Evolutionary conservation across 1,140 invertebrate species (phyloP), one percentile per base, ranked within the genome.

Genomic region (Heliconius hewitsoni): DNA sequence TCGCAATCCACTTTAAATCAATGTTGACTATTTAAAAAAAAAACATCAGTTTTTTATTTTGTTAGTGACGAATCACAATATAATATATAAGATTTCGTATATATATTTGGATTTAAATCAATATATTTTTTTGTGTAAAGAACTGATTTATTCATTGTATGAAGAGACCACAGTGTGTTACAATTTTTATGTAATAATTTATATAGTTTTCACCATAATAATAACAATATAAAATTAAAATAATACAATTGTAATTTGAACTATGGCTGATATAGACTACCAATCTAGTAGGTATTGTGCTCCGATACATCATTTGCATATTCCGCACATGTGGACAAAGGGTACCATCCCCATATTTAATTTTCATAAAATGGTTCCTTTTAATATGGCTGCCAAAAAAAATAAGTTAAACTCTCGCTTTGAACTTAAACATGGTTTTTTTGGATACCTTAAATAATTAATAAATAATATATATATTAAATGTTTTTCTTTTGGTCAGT

Each of bases 301-400:
- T 86, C 87, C 90, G 86, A 93, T 94, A 93, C 90, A 83, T 88
- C 87, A 93, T 94, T 94, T 94, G 90, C 93, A 94, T 94, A 94
- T 89, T 85, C 90, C 85, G 88, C 92, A 94, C 93, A 93, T 94
- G 91, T 93, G 90, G 87, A 92, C 91, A 92, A 92, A 91, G 91
- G 89, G 86, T 85, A 93, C 87, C 84, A 86, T 81, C 86, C 86
- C 89, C 86, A 87, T 91, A 93, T 94, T 94, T 93, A 94, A 94
- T 94, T 94, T 94, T 93, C 91, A 93, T 93, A 91, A 91, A 93
- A 93, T 87, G 88, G 90, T 82, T 88, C 87, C 89, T 84, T 85
- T 93, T 92, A 93, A 94, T 94, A 90, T 77, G 89, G 91, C 90
- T 91, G 89, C 86, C 80, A 84, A 76, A 81, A 87, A 92, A 92